Evolutionary conservation across 2,113 vertebrate species (phyloP).

Genomic region (Ciconia maguari): DNA sequence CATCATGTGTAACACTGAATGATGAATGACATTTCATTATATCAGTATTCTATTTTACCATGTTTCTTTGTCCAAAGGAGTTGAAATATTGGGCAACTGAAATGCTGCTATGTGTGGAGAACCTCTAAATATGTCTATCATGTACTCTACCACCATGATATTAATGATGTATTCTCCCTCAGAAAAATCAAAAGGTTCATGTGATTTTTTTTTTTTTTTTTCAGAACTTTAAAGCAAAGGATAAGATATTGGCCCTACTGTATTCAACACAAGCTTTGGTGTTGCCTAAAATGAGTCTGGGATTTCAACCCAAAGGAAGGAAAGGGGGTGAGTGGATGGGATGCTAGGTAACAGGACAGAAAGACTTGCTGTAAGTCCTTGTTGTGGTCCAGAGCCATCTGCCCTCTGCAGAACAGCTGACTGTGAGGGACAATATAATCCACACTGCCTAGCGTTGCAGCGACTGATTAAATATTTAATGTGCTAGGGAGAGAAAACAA

Average conservation of each 20-base stretch:
- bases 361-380: not conserved
- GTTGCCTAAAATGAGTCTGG: not conserved
- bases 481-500: not conserved
- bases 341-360: not conserved
- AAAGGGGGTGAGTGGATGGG: not conserved
- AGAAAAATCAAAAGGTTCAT: not conserved
- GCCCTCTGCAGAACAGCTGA: not conserved
- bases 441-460: not conserved
- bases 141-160: not conserved
- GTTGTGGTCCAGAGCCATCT: not conserved
- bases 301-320: not conserved
- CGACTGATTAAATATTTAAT: not conserved
- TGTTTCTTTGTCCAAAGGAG: not conserved
- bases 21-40: not conserved
- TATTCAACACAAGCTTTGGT: not conserved
- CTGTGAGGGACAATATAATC: not conserved
- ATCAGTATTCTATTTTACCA: constrained; percentile 12
- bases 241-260: not conserved
- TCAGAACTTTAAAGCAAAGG: not conserved
- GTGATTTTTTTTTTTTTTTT: not conserved
- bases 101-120: not conserved
- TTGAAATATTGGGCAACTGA: constrained; percentile 39
- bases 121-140: constrained; percentile 18
- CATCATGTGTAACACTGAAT: not conserved
- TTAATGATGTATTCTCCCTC: not conserved